Evolutionary conservation across 2,113 vertebrate genomes (phyloP).

Genomic region (Glaucomys volans): DNA sequence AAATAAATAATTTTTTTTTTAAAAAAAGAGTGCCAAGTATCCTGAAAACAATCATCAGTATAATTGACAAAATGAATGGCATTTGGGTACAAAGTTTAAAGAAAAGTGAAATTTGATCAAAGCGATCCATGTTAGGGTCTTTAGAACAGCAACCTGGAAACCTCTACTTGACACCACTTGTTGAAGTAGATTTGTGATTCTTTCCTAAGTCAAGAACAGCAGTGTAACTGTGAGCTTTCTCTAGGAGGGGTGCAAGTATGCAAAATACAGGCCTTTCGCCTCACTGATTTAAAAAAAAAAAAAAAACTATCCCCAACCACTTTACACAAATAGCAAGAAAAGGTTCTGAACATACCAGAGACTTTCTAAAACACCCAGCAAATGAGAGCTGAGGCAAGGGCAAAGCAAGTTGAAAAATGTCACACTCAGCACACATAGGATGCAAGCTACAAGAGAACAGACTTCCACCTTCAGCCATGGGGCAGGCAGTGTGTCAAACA

Average conservation of each 20-base stretch:
- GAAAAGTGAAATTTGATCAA: background rate
- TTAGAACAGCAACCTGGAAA: constrained; percentile 4
- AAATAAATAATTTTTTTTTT: too few relatives aligned
- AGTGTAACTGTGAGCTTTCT: constrained; percentile 36
- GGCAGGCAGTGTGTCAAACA: background rate
- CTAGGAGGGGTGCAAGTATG: background rate
- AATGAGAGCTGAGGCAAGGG: background rate
- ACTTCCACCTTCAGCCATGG: background rate
- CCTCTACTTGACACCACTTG: background rate
- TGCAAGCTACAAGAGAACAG: background rate
- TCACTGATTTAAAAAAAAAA: background rate
- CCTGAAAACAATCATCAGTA: constrained; percentile 2
- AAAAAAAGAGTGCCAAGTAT: background rate
- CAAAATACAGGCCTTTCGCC: constrained; percentile 25
- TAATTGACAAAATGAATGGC: constrained; percentile 36
- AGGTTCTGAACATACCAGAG: constrained; percentile 1
- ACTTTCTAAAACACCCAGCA: background rate
- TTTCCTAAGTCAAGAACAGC: constrained; percentile 51
- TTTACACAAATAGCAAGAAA: constrained; percentile 40
- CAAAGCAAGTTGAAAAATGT: constrained; percentile 8
- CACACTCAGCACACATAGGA: background rate
- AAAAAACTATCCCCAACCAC: constrained; percentile 12
- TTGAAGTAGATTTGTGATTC: background rate
- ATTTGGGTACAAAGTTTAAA: background rate
- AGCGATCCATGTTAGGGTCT: constrained; percentile 7